Conservation (phyloP, 2,888 invertebrate genomes). For the Papilio protenor region DNA sequence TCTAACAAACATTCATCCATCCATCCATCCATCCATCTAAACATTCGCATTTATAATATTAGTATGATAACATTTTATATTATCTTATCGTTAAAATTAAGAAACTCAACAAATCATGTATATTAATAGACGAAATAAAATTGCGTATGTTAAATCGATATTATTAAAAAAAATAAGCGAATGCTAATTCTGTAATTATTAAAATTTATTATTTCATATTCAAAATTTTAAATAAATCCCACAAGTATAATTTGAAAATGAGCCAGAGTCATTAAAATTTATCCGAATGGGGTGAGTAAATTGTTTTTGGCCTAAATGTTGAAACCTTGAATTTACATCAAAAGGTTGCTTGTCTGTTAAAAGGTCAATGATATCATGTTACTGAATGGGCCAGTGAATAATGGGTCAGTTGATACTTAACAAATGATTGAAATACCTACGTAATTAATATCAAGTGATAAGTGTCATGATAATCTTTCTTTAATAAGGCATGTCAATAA, state of each 20-base stretch:
- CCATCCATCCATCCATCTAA: too few relatives aligned
- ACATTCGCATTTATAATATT: too few relatives aligned
- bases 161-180: too few relatives aligned
- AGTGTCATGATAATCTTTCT: background rate
- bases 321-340: slow-evolving; percentile 21
- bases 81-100: too few relatives aligned
- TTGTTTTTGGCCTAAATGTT: slow-evolving; percentile 14
- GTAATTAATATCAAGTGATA: slow-evolving; percentile 18
- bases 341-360: slow-evolving; percentile 26
- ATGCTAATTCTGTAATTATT: too few relatives aligned
- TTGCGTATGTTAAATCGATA: too few relatives aligned
- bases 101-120: too few relatives aligned
- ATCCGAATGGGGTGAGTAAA: slow-evolving; percentile 4
- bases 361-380: slow-evolving; percentile 35
- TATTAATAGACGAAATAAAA: too few relatives aligned
- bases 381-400: slow-evolving; percentile 27
- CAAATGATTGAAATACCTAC: slow-evolving; percentile 22
- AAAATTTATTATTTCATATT: too few relatives aligned
- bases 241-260: background rate
- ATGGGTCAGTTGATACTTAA: slow-evolving; percentile 19
- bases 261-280: background rate
- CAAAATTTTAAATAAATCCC: background rate
- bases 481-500: slow-evolving; percentile 1
- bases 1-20: too few relatives aligned
- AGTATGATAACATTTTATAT: too few relatives aligned